Evolutionary conservation across 2,113 vertebrate genomes (phyloP).

Genomic region (Podarcis cretensis): DNA sequence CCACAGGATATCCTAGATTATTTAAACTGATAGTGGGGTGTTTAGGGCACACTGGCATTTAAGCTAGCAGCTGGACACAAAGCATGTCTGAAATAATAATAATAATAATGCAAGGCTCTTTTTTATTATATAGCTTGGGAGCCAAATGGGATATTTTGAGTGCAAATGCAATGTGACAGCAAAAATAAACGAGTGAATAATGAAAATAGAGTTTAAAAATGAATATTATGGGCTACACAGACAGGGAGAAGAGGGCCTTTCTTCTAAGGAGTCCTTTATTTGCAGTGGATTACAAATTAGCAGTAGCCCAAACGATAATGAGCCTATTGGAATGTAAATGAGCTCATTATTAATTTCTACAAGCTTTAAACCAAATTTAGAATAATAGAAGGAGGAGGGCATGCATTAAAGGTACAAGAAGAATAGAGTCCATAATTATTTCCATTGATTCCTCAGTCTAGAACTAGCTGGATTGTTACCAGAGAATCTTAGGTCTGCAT

Average conservation of each 20-base stretch:
- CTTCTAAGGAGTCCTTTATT: slow-evolving; percentile 7
- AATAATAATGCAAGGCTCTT: not conserved
- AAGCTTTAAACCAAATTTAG: slow-evolving; percentile 36
- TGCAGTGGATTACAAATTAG: slow-evolving; percentile 19
- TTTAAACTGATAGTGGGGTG: not conserved
- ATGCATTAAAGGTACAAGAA: not conserved
- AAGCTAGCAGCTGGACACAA: not conserved
- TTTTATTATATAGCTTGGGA: not conserved
- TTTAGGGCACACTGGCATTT: not conserved
- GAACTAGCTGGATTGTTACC: not conserved
- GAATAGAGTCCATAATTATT: slow-evolving; percentile 27
- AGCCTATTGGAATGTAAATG: slow-evolving; percentile 36
- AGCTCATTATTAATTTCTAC: slow-evolving; percentile 41
- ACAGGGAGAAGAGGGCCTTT: not conserved
- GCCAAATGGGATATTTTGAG: not conserved
- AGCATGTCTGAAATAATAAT: not conserved
- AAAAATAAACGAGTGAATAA: slow-evolving; percentile 5
- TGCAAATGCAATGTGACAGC: not conserved
- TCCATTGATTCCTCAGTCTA: slow-evolving; percentile 34
- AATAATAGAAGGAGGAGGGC: slow-evolving; percentile 16
- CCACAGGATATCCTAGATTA: not conserved
- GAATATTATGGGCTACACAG: not conserved
- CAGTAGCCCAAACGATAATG: slow-evolving; percentile 27
- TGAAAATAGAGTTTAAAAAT: not conserved
- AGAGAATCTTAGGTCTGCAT: not conserved